phyloP scores from a whole-genome alignment of 2,113 vertebrate genomes.

The Fregetta grallaria region DNA sequence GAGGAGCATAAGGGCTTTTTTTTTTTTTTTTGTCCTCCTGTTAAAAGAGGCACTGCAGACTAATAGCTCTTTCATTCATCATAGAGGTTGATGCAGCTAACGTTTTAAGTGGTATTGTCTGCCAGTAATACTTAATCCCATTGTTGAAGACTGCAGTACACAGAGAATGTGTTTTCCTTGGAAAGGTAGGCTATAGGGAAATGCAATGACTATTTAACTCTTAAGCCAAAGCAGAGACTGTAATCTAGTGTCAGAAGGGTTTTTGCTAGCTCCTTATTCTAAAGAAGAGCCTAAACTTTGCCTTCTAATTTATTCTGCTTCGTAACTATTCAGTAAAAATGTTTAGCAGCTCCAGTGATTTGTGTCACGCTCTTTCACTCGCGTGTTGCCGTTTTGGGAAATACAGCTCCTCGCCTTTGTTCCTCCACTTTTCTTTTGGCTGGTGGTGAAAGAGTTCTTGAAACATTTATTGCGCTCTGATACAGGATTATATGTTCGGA shows the following conservation, averaged over 20 bases:
- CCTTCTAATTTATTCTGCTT: background rate
- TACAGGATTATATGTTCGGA: background rate
- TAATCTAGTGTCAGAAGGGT: background rate
- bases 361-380: background rate
- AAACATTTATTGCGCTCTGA: background rate
- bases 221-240: background rate
- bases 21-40: background rate
- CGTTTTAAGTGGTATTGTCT: conserved; percentile 20
- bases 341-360: background rate
- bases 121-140: conserved; percentile 17
- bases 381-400: accelerated
- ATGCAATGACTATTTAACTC: conserved; percentile 10
- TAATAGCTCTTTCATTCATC: conserved; percentile 42
- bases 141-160: background rate
- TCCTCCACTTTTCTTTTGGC: background rate
- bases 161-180: conserved; percentile 20
- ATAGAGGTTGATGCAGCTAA: background rate
- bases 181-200: background rate
- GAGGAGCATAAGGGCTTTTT: background rate
- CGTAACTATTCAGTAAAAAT: background rate
- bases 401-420: background rate
- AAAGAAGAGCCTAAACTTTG: background rate
- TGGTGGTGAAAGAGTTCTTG: background rate
- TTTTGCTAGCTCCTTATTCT: background rate
- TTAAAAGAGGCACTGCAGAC: conserved; percentile 26